These are phyloP conservation scores for Rhinogobius similis DNA, from an alignment of 2,113 vertebrate species.

Conservation along the genomic window DNA sequence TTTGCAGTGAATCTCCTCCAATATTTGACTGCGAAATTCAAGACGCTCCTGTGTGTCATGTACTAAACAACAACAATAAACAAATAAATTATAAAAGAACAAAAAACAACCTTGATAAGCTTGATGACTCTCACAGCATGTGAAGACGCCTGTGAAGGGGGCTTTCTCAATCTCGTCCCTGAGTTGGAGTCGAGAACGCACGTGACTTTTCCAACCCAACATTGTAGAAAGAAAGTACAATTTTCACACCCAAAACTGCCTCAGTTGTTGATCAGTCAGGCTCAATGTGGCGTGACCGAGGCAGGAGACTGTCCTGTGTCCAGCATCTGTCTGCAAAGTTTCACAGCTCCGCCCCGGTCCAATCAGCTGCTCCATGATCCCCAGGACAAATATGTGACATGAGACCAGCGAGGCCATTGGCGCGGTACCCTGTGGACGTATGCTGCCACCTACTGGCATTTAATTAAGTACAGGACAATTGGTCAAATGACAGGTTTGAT, in stretches of 20 bases:
- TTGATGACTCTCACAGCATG: slow-evolving; percentile 56
- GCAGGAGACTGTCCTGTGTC: background rate
- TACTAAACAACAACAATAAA: slow-evolving; percentile 48
- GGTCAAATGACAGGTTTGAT: background rate
- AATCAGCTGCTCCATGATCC: slow-evolving; percentile 23
- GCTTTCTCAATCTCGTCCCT: slow-evolving; percentile 70
- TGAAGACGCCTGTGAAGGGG: slow-evolving; percentile 67
- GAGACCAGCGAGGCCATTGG: background rate
- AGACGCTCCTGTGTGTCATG: slow-evolving; percentile 67
- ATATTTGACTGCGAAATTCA: slow-evolving; percentile 56
- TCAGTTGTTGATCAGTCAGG: background rate
- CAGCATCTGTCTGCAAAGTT: background rate
- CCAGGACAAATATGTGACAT: background rate
- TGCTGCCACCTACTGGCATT: background rate
- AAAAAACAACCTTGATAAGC: background rate
- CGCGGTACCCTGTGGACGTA: background rate
- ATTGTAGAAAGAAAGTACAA: slow-evolving; percentile 35
- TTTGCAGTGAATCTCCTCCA: slow-evolving; percentile 49
- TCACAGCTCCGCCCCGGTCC: slow-evolving; percentile 40
- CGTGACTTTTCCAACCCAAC: slow-evolving; percentile 75
- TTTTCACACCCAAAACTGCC: background rate
- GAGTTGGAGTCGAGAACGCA: slow-evolving; percentile 55
- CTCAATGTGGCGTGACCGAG: background rate
- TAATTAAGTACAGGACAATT: background rate
- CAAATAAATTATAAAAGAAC: background rate